Evolutionary conservation across 2,113 vertebrate genomes (phyloP), one percentile per base, ranked within the genome.

Genomic region (Channa maculata): DNA sequence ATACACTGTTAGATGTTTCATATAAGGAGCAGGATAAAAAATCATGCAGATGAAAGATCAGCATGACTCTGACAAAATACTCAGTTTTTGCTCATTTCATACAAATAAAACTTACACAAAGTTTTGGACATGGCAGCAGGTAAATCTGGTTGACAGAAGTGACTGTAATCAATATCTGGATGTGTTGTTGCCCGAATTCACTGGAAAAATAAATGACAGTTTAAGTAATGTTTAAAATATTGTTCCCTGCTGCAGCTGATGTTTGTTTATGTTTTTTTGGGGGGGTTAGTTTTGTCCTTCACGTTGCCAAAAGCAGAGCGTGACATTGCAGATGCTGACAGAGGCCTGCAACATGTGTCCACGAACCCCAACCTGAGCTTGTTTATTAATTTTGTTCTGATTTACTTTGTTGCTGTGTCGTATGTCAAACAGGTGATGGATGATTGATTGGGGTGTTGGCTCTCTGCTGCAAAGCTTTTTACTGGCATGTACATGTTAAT

Each of bases 401-500:
- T 52, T 54, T 60, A 2, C 6, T 71, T 14, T 48, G 37, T 64
- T 65, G 61, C 43, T 77, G 73, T 80, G 39, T 58, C 49, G 45
- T 33, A 63, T 72, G 67, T 50, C 12, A 24, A 3, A 69, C 43
- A 60, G 48, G 50, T 52, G 50, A 66, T 24, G 2, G 41, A 33
- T 41, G 34, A 13, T 34, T 39, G 2, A 41, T 73, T 15, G 68
- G 43, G 58, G 71, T 38, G 48, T 58, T 8, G 38, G 43, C 54
- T 76, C 38, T 68, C 46, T 65, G 65, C 65, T 83, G 60, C 77
- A 71, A 85, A 78, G 41, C 63, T 82, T 77, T 72, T 71, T 64
- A 78, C 71, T 71, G 68, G 71, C 79, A 80, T 85, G 80, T 87
- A 82, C 80, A 84, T 84, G 79, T 78, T 55, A 37, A 70, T 2